These are phyloP conservation scores for Bovichtus variegatus DNA, from an alignment of 2,797 vertebrate genomes.

Conservation along the genomic window DNA sequence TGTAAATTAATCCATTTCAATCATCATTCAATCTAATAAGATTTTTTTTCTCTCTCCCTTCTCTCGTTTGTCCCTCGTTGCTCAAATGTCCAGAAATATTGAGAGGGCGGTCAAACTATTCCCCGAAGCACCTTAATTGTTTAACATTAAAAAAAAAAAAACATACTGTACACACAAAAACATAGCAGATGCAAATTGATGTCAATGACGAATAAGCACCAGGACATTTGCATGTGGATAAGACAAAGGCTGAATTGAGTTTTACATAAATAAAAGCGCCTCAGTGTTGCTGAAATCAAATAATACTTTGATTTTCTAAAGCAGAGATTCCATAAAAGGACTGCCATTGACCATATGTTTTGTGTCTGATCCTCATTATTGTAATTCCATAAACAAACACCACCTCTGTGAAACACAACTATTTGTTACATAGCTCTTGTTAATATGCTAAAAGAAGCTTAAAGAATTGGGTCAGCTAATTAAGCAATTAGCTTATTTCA, in stretches of 20 bases:
- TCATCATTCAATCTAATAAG: conserved; percentile 88
- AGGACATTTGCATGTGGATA: conserved; percentile 34
- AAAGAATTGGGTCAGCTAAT: conserved; percentile 90
- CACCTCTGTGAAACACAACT: conserved; percentile 78
- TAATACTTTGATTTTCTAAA: conserved; percentile 46
- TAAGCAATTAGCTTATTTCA: conserved; percentile 89
- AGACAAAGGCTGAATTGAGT: conserved; percentile 37
- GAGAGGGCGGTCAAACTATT: conserved; percentile 67
- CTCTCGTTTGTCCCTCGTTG: conserved; percentile 77
- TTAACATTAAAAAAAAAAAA: conserved; percentile 59
- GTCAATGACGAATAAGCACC: conserved; percentile 53
- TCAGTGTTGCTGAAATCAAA: conserved; percentile 37
- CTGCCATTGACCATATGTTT: conserved; percentile 73
- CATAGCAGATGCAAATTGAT: conserved; percentile 28
- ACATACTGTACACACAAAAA: conserved; percentile 4
- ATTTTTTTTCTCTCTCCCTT: conserved; percentile 63
- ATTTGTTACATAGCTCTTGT: conserved; percentile 85
- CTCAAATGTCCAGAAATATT: conserved; percentile 78
- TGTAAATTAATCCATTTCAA: conserved; percentile 90
- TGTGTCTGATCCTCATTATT: conserved; percentile 83
- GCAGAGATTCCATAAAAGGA: conserved; percentile 59
- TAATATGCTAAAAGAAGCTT: conserved; percentile 89
- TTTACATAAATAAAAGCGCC: conserved; percentile 42
- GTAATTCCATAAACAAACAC: conserved; percentile 86
- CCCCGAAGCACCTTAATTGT: conserved; percentile 81